Evolutionary conservation across 2,113 vertebrate species (phyloP).

Genomic region (Oxyruncus cristatus): DNA sequence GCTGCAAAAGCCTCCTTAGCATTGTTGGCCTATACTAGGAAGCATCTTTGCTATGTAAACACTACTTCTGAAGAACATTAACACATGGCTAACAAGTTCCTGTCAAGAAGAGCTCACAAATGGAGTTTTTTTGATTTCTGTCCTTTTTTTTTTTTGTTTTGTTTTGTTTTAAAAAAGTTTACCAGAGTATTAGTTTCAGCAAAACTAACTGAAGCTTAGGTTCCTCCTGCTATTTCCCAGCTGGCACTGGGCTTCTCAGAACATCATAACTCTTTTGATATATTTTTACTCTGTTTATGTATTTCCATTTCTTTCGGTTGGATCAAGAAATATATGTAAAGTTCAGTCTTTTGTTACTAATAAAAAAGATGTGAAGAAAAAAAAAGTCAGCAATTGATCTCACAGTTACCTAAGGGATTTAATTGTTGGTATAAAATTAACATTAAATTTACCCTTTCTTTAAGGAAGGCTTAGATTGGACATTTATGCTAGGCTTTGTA

Average conservation of each 20-base stretch:
- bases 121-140: not conserved
- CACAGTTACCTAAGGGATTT: not conserved
- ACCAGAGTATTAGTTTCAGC: not conserved
- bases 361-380: not conserved
- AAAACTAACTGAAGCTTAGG: not conserved
- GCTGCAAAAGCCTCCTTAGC: constrained; percentile 1
- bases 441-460: not conserved
- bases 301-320: not conserved
- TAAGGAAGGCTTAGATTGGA: not conserved
- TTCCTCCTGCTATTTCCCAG: not conserved
- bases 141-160: not conserved
- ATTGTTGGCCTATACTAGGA: not conserved
- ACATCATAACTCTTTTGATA: not conserved
- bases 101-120: not conserved
- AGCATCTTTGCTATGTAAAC: constrained; percentile 25
- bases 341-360: not conserved
- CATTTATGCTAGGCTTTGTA: not conserved
- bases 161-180: not conserved
- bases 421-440: not conserved
- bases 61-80: not conserved
- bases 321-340: not conserved
- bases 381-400: not conserved
- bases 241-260: not conserved
- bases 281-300: not conserved
- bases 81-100: not conserved